A percentile compares a stretch with the other conserved stretches of the same genome.
Evolutionary conservation across 2,888 invertebrate genomes (phyloP).

Genomic region (Andrena camellia): DNA sequence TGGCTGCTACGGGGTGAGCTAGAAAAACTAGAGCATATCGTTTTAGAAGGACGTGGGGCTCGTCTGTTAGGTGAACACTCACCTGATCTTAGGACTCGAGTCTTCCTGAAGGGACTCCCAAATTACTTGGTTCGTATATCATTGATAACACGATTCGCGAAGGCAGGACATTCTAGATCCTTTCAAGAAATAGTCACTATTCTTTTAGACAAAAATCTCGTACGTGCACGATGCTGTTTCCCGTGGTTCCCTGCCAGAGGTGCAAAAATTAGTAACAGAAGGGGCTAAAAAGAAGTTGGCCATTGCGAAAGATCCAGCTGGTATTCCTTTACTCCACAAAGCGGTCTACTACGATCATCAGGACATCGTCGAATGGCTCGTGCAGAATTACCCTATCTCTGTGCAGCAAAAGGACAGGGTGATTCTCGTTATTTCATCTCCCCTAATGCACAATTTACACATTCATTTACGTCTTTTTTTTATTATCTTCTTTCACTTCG

Average conservation of each 20-base stretch:
- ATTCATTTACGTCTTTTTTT: neutral
- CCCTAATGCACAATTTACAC: neutral
- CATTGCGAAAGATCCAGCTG: constrained; percentile 89
- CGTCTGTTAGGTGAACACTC: constrained; percentile 89
- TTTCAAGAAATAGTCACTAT: neutral
- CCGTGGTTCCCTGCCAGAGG: constrained; percentile 90
- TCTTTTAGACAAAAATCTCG: constrained; percentile 89
- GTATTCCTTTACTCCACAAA: constrained; percentile 92
- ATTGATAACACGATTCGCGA: neutral
- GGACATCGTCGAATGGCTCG: constrained; percentile 90
- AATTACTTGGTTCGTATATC: constrained; percentile 88
- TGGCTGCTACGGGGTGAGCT: constrained; percentile 88
- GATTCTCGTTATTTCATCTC: neutral
- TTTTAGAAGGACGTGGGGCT: constrained; percentile 90
- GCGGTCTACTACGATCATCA: constrained; percentile 91
- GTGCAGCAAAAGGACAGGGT: constrained; percentile 91
- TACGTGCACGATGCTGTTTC: constrained; percentile 92
- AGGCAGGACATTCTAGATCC: too few relatives aligned
- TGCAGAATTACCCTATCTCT: constrained; percentile 89
- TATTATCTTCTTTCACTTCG: too few relatives aligned
- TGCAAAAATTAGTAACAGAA: constrained; percentile 86
- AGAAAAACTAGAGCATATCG: constrained; percentile 89
- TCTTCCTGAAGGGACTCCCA: constrained; percentile 89
- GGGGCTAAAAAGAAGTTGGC: constrained; percentile 86
- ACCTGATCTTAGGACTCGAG: constrained; percentile 87